These are phyloP conservation scores for Malacoctenus gilli DNA, from an alignment of 2,797 vertebrate species.

Conservation along the genomic window DNA sequence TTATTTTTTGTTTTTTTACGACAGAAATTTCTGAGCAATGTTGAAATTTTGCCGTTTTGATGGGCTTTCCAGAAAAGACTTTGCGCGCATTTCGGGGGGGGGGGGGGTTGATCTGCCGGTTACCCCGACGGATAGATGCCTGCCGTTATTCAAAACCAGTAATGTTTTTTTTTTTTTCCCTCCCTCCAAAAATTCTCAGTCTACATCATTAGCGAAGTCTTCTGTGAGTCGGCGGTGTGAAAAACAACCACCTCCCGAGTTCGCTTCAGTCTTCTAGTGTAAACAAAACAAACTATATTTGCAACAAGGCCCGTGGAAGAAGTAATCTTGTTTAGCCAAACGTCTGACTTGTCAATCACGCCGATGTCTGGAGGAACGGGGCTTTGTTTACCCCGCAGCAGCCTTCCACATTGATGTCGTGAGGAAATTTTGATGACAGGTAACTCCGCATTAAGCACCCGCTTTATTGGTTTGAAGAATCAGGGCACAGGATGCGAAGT, in stretches of 20 bases:
- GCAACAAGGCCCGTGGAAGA: conserved; percentile 2
- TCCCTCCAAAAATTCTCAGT: conserved; percentile 1
- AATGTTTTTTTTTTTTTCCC: not conserved
- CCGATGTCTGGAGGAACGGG: conserved; percentile 9
- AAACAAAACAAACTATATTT: conserved; percentile 23
- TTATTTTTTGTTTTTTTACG: no score
- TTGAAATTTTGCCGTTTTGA: conserved; percentile 12
- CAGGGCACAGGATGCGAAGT: no score
- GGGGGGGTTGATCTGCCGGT: conserved; percentile 11
- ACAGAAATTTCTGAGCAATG: no score
- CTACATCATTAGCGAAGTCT: conserved; percentile 4
- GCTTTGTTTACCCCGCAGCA: not conserved
- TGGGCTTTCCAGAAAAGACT: not conserved
- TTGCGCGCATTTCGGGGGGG: not conserved
- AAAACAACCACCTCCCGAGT: conserved; percentile 8
- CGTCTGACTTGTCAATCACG: conserved; percentile 16
- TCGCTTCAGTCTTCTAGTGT: conserved; percentile 3
- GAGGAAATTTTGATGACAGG: conserved; percentile 1
- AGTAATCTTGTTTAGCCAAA: conserved; percentile 9
- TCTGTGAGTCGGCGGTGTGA: not conserved
- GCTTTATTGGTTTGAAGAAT: conserved; percentile 1
- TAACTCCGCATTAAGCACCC: conserved; percentile 1
- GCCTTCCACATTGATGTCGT: conserved; percentile 2
- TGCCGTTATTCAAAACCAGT: not conserved
- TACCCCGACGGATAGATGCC: not conserved